Conservation (phyloP, 2,797 vertebrate genomes). For the Clamator glandarius region DNA sequence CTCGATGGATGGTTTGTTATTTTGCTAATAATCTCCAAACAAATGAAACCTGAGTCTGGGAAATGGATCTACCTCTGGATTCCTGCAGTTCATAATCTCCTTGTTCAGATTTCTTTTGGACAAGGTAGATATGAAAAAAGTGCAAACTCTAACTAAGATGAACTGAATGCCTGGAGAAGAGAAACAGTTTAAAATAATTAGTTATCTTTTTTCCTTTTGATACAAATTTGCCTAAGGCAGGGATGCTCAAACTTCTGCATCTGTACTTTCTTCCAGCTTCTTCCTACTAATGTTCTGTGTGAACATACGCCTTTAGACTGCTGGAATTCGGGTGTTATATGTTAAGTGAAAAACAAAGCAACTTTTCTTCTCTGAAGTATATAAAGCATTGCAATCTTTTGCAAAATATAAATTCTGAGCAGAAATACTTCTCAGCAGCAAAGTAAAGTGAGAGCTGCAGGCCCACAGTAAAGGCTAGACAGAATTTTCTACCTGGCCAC, state of each 20-base stretch:
- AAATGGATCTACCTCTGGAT: background rate
- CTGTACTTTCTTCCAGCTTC: background rate
- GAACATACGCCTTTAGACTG: background rate
- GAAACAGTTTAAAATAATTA: background rate
- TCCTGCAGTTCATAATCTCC: background rate
- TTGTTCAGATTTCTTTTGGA: background rate
- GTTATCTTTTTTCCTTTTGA: background rate
- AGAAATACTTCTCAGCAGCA: background rate
- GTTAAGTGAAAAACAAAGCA: background rate
- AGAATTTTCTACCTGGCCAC: background rate
- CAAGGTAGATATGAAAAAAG: background rate
- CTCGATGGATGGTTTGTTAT: background rate
- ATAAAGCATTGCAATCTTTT: background rate
- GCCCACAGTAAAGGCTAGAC: background rate
- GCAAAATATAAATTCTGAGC: background rate
- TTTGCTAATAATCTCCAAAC: constrained; percentile 27
- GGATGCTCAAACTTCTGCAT: background rate
- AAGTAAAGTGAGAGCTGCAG: background rate
- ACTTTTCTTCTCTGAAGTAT: background rate
- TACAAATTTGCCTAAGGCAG: background rate
- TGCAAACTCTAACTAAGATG: background rate
- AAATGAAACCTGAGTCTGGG: background rate
- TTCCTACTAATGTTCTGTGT: background rate
- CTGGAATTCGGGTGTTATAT: background rate
- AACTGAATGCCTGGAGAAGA: background rate